Base-by-base conservation (phyloP, 2,888 invertebrate species). In the Chrysotoxum bicinctum region DNA sequence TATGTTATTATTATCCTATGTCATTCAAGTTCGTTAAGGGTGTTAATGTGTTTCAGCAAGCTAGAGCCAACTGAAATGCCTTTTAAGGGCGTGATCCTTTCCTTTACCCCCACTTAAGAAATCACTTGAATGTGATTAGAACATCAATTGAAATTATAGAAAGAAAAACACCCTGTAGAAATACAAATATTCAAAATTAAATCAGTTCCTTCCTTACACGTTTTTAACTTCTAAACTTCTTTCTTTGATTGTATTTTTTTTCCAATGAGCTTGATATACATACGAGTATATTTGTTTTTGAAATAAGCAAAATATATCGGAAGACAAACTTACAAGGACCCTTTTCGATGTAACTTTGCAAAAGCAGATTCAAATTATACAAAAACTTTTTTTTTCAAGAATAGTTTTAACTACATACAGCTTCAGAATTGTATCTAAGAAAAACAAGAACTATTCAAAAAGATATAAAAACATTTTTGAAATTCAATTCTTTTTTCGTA, bases 331-430 rank as follows among this genome's bases (percentile, higher is more conserved):
- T 19, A 45, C 58, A 32, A 35, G 45, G 14, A 30, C 19, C 12
- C 2, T 40, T 43, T 72, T 58, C 48, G 45, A 54, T 75, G 69
- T 74, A 69, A 74, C 45, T 56, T 70, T 56, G 21, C 19, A 30
- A 50, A 32, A 23, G 23, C n/a, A 45, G 30, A 54, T 40, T 70
- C 14, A 56, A 70, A 30, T 70, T 78, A 19, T 37, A n/a, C 16
- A 43, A 23, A 40, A 79, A 72, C 37, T 66, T 66, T 73, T 14
- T 32, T 35, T 35, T 26, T 7, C 26, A 12, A 12, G 32, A 66
- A 48, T 56, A 56, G 48, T 56, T 21, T 30, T 43, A 26, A 30
- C 10, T 26, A 37, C 56, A 21, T 30, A 12, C 1, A 19, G 37
- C 5, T 40, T 37, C 16, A 16, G 8, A 45, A 30, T 45, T 30